These are phyloP conservation scores for Parnassius glacialis DNA, from an alignment of 2,888 invertebrate species.

Conservation along the genomic window DNA sequence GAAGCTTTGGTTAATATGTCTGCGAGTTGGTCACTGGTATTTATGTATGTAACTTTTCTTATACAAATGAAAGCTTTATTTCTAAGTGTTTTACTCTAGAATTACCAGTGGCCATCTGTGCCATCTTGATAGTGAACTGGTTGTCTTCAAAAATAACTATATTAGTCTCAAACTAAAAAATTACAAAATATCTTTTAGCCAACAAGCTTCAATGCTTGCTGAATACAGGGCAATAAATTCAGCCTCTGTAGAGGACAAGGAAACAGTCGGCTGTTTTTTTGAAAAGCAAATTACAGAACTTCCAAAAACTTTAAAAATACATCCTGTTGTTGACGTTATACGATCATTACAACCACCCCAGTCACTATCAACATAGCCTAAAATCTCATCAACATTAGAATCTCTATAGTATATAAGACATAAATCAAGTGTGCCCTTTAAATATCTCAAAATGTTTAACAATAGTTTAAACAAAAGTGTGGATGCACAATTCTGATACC, in stretches of 20 bases:
- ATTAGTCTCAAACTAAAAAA: background rate
- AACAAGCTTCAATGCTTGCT: background rate
- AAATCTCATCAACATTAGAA: background rate
- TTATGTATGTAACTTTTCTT: too few species aligned
- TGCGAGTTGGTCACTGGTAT: too few species aligned
- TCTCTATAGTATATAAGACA: background rate
- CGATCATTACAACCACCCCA: background rate
- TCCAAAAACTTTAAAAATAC: background rate
- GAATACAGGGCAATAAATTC: background rate
- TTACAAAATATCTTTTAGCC: background rate
- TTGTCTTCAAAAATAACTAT: background rate
- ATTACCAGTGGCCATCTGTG: too few species aligned
- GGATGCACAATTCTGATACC: too few species aligned
- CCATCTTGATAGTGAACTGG: background rate
- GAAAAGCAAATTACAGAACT: background rate
- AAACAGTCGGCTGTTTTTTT: background rate
- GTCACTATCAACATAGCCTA: background rate
- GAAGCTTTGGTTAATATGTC: too few species aligned
- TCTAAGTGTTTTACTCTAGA: too few species aligned
- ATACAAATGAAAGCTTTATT: too few species aligned
- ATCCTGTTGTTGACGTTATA: background rate
- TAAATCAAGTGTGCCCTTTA: background rate
- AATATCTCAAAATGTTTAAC: background rate
- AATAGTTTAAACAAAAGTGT: too few species aligned
- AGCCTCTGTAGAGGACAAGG: constrained; percentile 2